phyloP scores from a whole-genome alignment of 23 tunicate species.

The Ciona savignyi region DNA sequence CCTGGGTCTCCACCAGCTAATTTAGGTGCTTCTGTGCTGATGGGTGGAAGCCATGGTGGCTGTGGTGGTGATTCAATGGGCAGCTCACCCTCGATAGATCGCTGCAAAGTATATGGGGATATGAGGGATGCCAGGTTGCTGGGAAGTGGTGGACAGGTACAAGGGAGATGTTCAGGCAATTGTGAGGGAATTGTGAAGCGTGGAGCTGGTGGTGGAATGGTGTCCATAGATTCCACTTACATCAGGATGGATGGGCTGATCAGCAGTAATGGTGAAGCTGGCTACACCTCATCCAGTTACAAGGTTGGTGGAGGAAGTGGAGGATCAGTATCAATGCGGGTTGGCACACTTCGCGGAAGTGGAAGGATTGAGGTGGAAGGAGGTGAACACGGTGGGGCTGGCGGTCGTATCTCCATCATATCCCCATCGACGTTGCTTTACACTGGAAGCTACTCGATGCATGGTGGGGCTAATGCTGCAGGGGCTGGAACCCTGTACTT shows the following conservation, averaged over 20 bases:
- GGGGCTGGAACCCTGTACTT: conserved; percentile 18
- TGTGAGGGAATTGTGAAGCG: conserved; percentile 1
- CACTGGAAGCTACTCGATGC: conserved; percentile 16
- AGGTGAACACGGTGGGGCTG: conserved; percentile 24
- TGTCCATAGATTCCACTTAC: conserved; percentile 7
- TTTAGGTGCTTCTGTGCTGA: not conserved
- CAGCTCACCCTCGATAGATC: no score
- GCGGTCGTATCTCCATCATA: conserved; percentile 5
- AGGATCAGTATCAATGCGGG: not conserved
- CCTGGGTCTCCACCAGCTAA: not conserved
- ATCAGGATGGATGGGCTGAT: conserved; percentile 14
- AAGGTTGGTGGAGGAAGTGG: conserved; percentile 24
- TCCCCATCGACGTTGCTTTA: not conserved
- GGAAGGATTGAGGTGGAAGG: conserved; percentile 10
- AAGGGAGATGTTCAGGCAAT: not conserved
- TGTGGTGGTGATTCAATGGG: conserved; percentile 21
- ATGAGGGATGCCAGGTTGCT: not conserved
- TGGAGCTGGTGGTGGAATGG: conserved; percentile 20
- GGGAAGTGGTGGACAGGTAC: conserved; percentile 16
- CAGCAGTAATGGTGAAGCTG: conserved; percentile 10
- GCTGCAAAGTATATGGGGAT: conserved; percentile 21
- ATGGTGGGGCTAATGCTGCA: conserved; percentile 12
- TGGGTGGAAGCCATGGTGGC: conserved; percentile 22
- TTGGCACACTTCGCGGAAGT: conserved; percentile 8
- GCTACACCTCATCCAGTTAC: not conserved